Conservation (phyloP, 2,797 vertebrate species). For the Monodelphis domestica region DNA sequence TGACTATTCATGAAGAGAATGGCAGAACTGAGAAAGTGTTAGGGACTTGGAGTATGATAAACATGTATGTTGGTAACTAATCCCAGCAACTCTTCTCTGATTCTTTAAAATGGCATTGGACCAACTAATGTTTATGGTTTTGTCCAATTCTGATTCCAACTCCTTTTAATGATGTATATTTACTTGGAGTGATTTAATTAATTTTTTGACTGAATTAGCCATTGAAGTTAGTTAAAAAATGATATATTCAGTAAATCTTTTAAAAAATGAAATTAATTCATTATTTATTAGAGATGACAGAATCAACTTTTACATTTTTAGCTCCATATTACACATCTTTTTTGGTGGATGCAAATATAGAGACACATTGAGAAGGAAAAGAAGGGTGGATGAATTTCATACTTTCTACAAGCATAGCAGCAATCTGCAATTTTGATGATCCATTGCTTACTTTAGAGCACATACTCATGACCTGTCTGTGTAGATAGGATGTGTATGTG, state of each 20-base stretch:
- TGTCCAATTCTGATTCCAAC: not conserved
- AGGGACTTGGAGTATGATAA: too few species aligned
- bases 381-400: not conserved
- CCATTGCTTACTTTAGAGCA: not conserved
- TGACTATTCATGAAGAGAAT: too few species aligned
- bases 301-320: not conserved
- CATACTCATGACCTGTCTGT: not conserved
- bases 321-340: not conserved
- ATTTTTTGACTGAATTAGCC: not conserved
- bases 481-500: not conserved
- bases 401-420: not conserved
- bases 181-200: not conserved
- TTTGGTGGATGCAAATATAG: not conserved
- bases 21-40: too few species aligned
- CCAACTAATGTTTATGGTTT: not conserved
- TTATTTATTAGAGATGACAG: not conserved
- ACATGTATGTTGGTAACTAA: too few species aligned
- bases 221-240: not conserved
- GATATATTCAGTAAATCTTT: not conserved
- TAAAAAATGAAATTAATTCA: not conserved
- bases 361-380: not conserved
- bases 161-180: not conserved
- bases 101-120: not conserved
- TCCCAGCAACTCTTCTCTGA: too few species aligned
- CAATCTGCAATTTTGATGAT: slow-evolving; percentile 47